Evolutionary conservation across 2,113 vertebrate genomes (phyloP), one percentile per base, ranked within the genome.

Genomic region (Panurus biarmicus): DNA sequence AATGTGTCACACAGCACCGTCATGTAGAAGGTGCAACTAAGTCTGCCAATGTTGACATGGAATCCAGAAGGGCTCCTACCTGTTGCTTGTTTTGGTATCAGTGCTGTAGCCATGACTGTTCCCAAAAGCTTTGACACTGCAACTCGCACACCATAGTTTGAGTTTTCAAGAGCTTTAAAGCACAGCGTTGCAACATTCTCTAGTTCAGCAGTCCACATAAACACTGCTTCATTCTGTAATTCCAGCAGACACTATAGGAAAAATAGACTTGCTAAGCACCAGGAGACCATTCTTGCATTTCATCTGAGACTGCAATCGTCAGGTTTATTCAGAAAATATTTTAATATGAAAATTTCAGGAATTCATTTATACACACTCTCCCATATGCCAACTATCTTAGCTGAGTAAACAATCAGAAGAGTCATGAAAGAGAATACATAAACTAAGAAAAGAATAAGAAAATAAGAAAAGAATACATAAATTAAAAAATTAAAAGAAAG

Each of bases 151-250:
- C 99, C 99, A 64, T 99, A 99, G 94, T 99, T 99, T 23, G 99
- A 99, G 61, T 99, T 99, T 96, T 99, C 99, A 62, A 99, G 97
- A 80, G 99, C 98, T 97, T 99, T 99, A 90, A 99, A 99, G 96
- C 99, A 99, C 45, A 99, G 95, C 0, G 99, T 99, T 87, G 99
- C 99, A 85, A 99, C 96, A 50, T 99, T 99, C 97, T 99, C 99
- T 89, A 99, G 96, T 93, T 99, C 99, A 56, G 99, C 98, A 77
- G 99, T 99, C 99, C 99, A 99, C 99, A 99, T 99, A 94, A 99
- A 99, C 25, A 99, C 99, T 0, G 99, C 99, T 97, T 99, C 99
- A 81, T 99, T 99, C 97, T 99, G 99, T 82, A 99, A 98, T 97
- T 99, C 99, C 85, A 99, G 91, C 35, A 99, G 97, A 94, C 99